Percentiles rank a stretch among this genome's conserved stretches.
Evolutionary conservation across 2,113 vertebrate genomes (phyloP).

Genomic region (Hucho hucho): DNA sequence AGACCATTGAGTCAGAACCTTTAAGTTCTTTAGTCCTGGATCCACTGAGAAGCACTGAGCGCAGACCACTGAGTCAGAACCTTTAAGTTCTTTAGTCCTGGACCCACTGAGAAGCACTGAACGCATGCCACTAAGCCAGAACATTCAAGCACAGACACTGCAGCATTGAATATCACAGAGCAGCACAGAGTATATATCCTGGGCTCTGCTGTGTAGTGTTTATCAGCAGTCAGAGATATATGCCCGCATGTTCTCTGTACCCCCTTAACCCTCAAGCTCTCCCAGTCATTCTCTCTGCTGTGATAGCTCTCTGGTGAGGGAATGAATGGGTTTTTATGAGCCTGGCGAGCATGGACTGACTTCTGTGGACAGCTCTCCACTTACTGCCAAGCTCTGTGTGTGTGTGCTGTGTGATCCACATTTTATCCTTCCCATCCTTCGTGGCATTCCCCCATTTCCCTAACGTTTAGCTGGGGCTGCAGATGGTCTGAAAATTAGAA

Average conservation of each 20-base stretch:
- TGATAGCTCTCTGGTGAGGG: conserved; percentile 53
- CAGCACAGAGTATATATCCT: conserved; percentile 60
- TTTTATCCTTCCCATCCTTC: too few relatives aligned
- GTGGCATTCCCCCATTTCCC: background rate
- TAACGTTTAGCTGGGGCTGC: conserved; percentile 34
- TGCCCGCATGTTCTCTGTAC: conserved; percentile 47
- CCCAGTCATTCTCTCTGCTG: too few relatives aligned
- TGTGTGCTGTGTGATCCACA: conserved; percentile 10
- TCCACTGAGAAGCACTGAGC: background rate
- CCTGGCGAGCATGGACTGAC: conserved; percentile 54
- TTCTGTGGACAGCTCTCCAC: conserved; percentile 59
- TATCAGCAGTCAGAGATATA: conserved; percentile 46
- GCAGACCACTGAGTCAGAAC: too few relatives aligned
- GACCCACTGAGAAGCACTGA: background rate
- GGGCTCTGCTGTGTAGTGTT: conserved; percentile 64
- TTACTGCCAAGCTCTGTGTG: conserved; percentile 19
- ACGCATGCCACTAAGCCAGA: too few relatives aligned
- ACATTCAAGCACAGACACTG: conserved; percentile 57
- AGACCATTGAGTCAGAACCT: too few relatives aligned
- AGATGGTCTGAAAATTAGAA: conserved; percentile 33
- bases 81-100: too few relatives aligned
- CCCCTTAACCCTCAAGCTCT: conserved; percentile 45
- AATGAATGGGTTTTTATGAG: conserved; percentile 59
- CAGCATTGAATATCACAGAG: conserved; percentile 48
- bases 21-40: too few relatives aligned